Percentiles rank a stretch among this genome's conserved stretches.
Evolutionary conservation across 2,888 invertebrate genomes (phyloP).

Genomic region (Acanthosepion esculentum): DNA sequence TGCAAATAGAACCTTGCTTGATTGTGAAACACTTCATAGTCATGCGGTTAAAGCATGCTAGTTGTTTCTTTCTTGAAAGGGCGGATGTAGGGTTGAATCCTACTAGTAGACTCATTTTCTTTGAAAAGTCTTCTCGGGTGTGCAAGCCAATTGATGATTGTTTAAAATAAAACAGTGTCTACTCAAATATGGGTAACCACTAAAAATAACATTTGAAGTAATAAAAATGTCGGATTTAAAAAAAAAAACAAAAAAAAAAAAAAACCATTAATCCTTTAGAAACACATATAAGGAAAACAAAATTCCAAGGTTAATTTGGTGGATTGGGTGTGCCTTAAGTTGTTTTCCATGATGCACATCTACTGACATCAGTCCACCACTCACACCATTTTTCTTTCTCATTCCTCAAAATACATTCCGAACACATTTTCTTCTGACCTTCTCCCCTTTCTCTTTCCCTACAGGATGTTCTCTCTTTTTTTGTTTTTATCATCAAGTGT

Average conservation of each 20-base stretch:
- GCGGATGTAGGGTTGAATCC: too few relatives aligned
- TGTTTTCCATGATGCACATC: not conserved
- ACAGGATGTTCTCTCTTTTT: not conserved
- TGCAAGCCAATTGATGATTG: too few relatives aligned
- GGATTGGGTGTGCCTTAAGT: not conserved
- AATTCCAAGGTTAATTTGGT: not conserved
- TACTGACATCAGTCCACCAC: not conserved
- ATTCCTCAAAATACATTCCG: slow-evolving; percentile 33
- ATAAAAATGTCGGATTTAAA: not conserved
- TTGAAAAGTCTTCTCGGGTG: too few relatives aligned
- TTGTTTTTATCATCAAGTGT: not conserved
- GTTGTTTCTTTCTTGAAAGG: not conserved
- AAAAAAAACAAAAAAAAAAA: not conserved
- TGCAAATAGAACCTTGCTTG: too few relatives aligned
- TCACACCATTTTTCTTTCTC: not conserved
- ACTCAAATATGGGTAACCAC: too few relatives aligned
- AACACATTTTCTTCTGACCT: not conserved
- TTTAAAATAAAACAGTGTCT: too few relatives aligned
- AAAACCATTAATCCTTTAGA: not conserved
- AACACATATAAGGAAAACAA: not conserved
- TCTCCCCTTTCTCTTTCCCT: not conserved
- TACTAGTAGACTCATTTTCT: too few relatives aligned
- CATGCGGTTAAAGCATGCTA: too few relatives aligned
- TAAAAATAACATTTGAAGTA: not conserved
- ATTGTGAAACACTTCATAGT: too few relatives aligned